A percentile compares a stretch with the other conserved stretches of the same genome.
Evolutionary conservation across 2,888 invertebrate species (phyloP).

Genomic region (Yponomeuta cagnagella): DNA sequence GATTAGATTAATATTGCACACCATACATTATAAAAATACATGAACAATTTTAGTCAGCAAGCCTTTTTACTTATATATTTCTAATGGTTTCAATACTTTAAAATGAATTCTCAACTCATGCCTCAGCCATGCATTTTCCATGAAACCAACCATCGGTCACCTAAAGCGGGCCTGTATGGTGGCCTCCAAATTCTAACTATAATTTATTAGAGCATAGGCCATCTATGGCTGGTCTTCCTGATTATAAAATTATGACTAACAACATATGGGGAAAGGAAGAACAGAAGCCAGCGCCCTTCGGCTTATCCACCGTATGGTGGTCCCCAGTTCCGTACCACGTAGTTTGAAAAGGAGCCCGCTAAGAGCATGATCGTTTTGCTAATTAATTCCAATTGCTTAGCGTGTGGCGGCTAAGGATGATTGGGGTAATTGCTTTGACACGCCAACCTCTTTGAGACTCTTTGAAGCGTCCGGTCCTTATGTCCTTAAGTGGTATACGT

Average conservation of each 20-base stretch:
- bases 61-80: no score
- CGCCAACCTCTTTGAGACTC: not conserved
- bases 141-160: not conserved
- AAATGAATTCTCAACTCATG: not conserved
- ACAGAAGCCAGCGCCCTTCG: not conserved
- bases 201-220: not conserved
- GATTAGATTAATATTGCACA: no score
- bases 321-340: not conserved
- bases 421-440: constrained; percentile 1
- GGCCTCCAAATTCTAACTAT: not conserved
- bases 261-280: not conserved
- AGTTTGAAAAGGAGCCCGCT: not conserved
- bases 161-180: not conserved
- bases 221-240: not conserved
- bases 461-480: not conserved
- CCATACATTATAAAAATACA: no score
- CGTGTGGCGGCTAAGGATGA: not conserved
- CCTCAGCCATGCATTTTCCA: not conserved
- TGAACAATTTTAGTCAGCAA: no score
- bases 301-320: not conserved
- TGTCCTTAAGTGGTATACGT: no score
- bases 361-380: not conserved
- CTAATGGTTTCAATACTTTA: no score
- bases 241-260: not conserved
- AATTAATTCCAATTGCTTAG: constrained; percentile 3